phyloP scores from a whole-genome alignment of 2,113 vertebrate genomes.

The Grus americana region DNA sequence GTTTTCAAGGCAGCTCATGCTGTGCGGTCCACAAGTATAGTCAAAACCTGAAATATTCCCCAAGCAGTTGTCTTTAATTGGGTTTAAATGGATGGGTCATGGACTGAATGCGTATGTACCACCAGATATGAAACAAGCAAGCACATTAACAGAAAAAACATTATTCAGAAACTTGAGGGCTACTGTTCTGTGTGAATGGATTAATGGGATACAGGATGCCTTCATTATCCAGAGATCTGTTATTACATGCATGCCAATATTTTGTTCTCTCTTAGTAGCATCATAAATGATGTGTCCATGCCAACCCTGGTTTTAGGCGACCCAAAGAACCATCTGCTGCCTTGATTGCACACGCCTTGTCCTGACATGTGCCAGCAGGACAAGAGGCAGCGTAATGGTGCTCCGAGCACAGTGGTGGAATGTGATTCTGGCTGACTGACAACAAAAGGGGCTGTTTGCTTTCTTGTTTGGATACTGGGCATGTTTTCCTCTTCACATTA shows the following conservation, averaged over 20 bases:
- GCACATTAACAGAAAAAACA: background rate
- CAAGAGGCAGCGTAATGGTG: background rate
- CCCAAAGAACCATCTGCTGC: conserved; percentile 54
- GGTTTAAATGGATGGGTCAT: background rate
- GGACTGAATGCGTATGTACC: background rate
- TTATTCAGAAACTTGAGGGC: background rate
- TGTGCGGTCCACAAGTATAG: background rate
- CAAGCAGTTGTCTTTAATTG: background rate
- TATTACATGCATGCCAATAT: background rate
- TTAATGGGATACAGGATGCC: background rate
- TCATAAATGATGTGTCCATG: background rate
- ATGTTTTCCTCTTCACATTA: background rate
- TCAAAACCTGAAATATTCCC: conserved; percentile 5
- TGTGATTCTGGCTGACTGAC: background rate
- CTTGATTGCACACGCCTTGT: background rate
- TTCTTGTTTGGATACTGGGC: background rate
- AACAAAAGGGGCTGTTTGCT: background rate
- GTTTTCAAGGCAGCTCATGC: background rate
- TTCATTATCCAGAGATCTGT: background rate
- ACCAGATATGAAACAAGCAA: background rate
- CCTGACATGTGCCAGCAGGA: conserved; percentile 15
- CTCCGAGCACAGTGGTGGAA: background rate
- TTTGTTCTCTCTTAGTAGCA: background rate
- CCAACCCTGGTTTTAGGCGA: background rate
- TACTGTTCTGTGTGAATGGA: background rate